Evolutionary conservation across 2,797 vertebrate species (phyloP).

Genomic region (Apogon hyalosoma): DNA sequence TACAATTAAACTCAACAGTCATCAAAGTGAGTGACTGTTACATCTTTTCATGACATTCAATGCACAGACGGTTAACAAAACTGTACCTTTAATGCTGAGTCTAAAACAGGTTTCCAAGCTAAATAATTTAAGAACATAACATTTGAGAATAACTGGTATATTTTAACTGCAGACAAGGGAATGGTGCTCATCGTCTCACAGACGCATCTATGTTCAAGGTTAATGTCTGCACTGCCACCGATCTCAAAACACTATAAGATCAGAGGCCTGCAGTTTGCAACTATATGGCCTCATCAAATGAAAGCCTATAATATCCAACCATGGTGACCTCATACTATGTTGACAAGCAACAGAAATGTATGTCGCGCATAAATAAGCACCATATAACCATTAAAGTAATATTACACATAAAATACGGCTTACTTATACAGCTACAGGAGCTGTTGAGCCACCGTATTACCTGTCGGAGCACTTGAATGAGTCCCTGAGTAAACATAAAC

Average conservation of each 20-base stretch:
- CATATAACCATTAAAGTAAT: conserved; percentile 47
- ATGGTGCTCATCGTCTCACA: conserved; percentile 12
- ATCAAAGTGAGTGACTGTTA: background rate
- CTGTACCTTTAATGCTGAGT: background rate
- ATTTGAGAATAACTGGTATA: conserved; percentile 9
- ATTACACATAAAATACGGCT: conserved; percentile 45
- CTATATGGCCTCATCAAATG: conserved; percentile 33
- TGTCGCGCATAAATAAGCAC: conserved; percentile 48
- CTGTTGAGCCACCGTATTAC: conserved; percentile 45
- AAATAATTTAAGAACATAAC: conserved; percentile 1
- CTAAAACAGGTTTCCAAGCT: background rate
- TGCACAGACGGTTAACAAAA: conserved; percentile 7
- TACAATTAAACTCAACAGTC: background rate
- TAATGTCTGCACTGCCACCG: conserved; percentile 6
- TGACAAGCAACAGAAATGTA: conserved; percentile 32
- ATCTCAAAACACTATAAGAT: conserved; percentile 25
- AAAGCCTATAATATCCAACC: conserved; percentile 19
- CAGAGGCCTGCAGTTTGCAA: conserved; percentile 24
- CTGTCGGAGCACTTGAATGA: conserved; percentile 45
- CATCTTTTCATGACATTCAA: conserved; percentile 4
- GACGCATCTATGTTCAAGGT: conserved; percentile 11
- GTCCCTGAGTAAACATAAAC: conserved; percentile 66
- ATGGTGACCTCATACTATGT: conserved; percentile 20
- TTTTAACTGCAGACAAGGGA: conserved; percentile 8
- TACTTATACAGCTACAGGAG: conserved; percentile 29